These are phyloP conservation scores for Agrotis clavis DNA, from an alignment of 2,888 invertebrate genomes.

Conservation along the genomic window DNA sequence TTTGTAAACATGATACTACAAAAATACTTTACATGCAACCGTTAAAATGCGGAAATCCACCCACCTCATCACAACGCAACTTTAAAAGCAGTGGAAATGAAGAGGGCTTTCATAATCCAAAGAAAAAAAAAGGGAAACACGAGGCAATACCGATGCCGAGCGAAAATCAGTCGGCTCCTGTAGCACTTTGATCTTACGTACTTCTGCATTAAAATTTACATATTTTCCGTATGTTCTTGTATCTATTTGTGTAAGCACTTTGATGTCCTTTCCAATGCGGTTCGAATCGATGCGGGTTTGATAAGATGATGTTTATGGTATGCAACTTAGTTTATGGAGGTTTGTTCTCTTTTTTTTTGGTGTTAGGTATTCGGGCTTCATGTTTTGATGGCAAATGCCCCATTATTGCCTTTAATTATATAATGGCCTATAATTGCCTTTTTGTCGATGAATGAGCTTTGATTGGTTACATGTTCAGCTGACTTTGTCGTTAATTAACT, in stretches of 20 bases:
- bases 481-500: too few species aligned
- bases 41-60: constrained; percentile 1
- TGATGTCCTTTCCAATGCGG: constrained; percentile 85
- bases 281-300: constrained; percentile 74
- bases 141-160: constrained; percentile 68
- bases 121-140: constrained; percentile 68
- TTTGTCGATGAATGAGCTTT: too few species aligned
- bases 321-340: constrained; percentile 59
- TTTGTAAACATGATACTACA: neutral
- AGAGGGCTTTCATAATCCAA: constrained; percentile 63
- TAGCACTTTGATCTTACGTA: constrained; percentile 83
- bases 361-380: neutral
- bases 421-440: too few species aligned
- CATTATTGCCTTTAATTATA: too few species aligned
- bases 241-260: constrained; percentile 84
- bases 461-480: too few species aligned
- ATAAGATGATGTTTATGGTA: constrained; percentile 65
- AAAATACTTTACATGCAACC: neutral
- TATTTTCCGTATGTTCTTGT: constrained; percentile 78
- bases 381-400: neutral
- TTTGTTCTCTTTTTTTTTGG: constrained; percentile 54
- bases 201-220: constrained; percentile 88
- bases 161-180: constrained; percentile 75
- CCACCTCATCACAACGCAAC: constrained; percentile 64
- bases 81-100: constrained; percentile 71